phyloP scores from a whole-genome alignment of 2,797 vertebrate genomes.

The Brachyrhaphis roseni region DNA sequence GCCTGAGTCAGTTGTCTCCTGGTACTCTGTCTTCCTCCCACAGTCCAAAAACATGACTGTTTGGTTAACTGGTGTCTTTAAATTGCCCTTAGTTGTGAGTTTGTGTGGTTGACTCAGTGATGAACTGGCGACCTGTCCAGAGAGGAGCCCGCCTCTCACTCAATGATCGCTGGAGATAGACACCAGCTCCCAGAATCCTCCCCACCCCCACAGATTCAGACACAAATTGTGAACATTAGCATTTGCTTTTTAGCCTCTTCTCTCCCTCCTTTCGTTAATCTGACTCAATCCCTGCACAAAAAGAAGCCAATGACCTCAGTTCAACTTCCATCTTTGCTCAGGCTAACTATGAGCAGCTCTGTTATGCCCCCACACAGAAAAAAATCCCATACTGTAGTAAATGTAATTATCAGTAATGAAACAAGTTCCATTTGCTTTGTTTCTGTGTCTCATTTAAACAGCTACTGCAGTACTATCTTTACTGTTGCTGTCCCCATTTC shows the following conservation, averaged over 20 bases:
- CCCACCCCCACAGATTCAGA: background rate
- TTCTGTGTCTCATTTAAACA: constrained; percentile 21
- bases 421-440: constrained; percentile 15
- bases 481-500: constrained; percentile 17
- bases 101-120: background rate
- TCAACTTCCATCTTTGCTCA: constrained; percentile 28
- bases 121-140: background rate
- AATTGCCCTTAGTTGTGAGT: background rate
- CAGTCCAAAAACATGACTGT: background rate
- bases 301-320: constrained; percentile 38
- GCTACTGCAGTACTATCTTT: constrained; percentile 16
- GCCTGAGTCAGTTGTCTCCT: background rate
- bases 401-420: constrained; percentile 27
- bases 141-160: too few relatives aligned
- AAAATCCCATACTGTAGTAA: constrained; percentile 7
- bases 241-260: constrained; percentile 2
- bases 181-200: background rate
- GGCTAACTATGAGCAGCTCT: constrained; percentile 18
- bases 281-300: constrained; percentile 18
- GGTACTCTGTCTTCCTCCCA: background rate
- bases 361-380: constrained; percentile 23
- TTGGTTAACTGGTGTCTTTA: background rate
- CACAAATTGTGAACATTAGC: background rate
- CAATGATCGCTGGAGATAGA: background rate
- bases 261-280: constrained; percentile 10